phyloP scores from a whole-genome alignment of 2,888 invertebrate species.

The Parnassius glacialis region DNA sequence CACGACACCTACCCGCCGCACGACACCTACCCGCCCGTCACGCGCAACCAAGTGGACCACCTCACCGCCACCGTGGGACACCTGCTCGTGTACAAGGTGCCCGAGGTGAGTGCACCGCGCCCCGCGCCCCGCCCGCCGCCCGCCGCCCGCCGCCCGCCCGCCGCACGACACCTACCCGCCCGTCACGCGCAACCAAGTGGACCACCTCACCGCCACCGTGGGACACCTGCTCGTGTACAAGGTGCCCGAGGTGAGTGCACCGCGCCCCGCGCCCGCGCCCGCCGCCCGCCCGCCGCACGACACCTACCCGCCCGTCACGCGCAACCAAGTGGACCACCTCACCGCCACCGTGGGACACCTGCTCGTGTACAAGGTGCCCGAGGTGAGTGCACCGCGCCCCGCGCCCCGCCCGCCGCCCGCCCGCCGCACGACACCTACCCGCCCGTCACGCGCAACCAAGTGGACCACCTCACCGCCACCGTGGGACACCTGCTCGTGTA shows the following conservation, averaged over 20 bases:
- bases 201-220: slow-evolving; percentile 89
- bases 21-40: slow-evolving; percentile 80
- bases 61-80: slow-evolving; percentile 90
- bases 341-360: slow-evolving; percentile 91
- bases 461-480: slow-evolving; percentile 90
- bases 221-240: slow-evolving; percentile 88
- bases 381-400: slow-evolving; percentile 1
- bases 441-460: slow-evolving; percentile 90
- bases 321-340: slow-evolving; percentile 92
- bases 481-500: slow-evolving; percentile 90
- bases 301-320: slow-evolving; percentile 88
- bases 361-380: slow-evolving; percentile 78
- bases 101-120: slow-evolving; percentile 62
- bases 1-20: too few relatives aligned
- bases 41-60: slow-evolving; percentile 92
- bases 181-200: slow-evolving; percentile 90
- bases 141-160: slow-evolving; percentile 73
- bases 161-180: slow-evolving; percentile 86
- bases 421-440: slow-evolving; percentile 38
- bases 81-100: slow-evolving; percentile 86
- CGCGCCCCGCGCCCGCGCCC: background rate
- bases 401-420: too few relatives aligned
- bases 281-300: slow-evolving; percentile 61
- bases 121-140: slow-evolving; percentile 64
- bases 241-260: slow-evolving; percentile 86